Base-by-base conservation (phyloP, 2,888 invertebrate genomes). In the Achlya flavicornis region DNA sequence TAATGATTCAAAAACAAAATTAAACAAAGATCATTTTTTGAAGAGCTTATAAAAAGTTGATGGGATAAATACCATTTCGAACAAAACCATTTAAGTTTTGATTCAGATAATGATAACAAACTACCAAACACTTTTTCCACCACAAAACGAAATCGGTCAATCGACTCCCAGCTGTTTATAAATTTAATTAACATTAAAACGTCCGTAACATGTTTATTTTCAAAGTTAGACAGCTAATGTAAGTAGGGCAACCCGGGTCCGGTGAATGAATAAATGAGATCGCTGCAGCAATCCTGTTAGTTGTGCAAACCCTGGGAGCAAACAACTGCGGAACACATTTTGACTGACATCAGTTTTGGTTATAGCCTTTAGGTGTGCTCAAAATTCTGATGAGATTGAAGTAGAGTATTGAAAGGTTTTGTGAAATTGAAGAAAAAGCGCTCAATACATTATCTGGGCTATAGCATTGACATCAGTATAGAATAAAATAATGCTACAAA, bases 251-350 rank as follows among this genome's bases (percentile, higher is more conserved):
- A 73, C 70, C 67, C 62, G 67, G 41, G 58, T 63, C 63, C 60
- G 63, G 72, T 69, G 72, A 66, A 64, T 89, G 87, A 90, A 90
- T 90, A 89, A 90, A 80, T 89, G 83, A 90, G 77, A 69, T 77
- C 67, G 73, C 79, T 80, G 81, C 79, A 81, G 79, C 83, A 81
- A 86, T 85, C 85, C 82, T 79, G 87, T 86, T 86, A 85, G 81
- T 76, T 71, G 74, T 69, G 71, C 76, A 83, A 74, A 67, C 65
- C 63, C 67, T 71, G 72, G 71, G 70, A n/a, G 74, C 77, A 73
- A 72, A 69, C 72, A 70, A 72, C 70, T 69, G 69, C 69, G 68
- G 43, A 41, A 60, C 26, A 41, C 16, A 16, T 41, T 60, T 58
- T 35, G 33, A 33, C 41, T 41, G 16, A 60, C 41, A 41, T 41